Conservation (phyloP, 2,113 vertebrate genomes). For the Neodon shergylaensis region DNA sequence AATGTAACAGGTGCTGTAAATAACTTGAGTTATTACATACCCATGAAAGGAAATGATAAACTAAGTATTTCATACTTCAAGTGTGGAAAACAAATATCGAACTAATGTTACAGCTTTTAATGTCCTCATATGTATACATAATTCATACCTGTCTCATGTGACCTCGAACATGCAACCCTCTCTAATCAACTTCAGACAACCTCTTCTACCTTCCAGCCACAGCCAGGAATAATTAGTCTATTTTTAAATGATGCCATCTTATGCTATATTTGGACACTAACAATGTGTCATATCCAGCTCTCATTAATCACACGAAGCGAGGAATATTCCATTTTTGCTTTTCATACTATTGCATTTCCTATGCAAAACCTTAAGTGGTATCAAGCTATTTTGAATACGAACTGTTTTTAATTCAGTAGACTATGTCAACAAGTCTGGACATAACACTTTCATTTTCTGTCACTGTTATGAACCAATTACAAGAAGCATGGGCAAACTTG, state of each 20-base stretch:
- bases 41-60: constrained; percentile 53
- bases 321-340: constrained; percentile 30
- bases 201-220: constrained; percentile 33
- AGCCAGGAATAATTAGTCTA: constrained; percentile 66
- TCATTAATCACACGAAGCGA: constrained; percentile 53
- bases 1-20: constrained; percentile 61
- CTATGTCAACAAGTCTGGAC: neutral
- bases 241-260: constrained; percentile 64
- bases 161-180: neutral
- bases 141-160: neutral
- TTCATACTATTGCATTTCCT: constrained; percentile 37
- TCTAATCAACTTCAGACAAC: constrained; percentile 63
- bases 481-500: neutral
- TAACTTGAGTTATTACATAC: constrained; percentile 55
- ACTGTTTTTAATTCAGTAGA: constrained; percentile 36
- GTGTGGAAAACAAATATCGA: neutral
- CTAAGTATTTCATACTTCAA: neutral
- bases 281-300: constrained; percentile 65
- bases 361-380: constrained; percentile 10
- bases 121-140: constrained; percentile 2
- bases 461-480: neutral
- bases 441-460: constrained; percentile 32
- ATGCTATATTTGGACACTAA: constrained; percentile 69
- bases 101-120: constrained; percentile 33
- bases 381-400: constrained; percentile 10